These are phyloP conservation scores for Gopherus evgoodei DNA, from an alignment of 2,113 vertebrate genomes.

Conservation along the genomic window DNA sequence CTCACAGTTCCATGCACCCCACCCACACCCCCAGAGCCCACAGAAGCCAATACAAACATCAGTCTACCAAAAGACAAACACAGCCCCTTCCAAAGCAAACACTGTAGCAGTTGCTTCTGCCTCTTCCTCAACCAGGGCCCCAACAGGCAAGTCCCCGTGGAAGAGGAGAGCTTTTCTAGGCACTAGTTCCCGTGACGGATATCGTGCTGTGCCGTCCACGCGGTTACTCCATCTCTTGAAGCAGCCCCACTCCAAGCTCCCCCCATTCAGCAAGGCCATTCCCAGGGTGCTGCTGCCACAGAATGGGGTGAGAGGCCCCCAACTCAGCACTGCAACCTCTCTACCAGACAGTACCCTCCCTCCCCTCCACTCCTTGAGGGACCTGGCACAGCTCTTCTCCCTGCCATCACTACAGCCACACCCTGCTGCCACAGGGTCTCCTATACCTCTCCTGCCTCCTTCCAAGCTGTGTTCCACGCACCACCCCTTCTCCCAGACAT, in stretches of 20 bases:
- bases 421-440: not conserved
- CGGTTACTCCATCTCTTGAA: not conserved
- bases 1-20: not conserved
- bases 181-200: not conserved
- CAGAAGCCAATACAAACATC: not conserved
- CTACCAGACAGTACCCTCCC: not conserved
- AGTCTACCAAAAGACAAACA: not conserved
- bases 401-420: not conserved
- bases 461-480: not conserved
- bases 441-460: not conserved
- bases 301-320: fast-evolving
- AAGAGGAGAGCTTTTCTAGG: not conserved
- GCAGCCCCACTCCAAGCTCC: not conserved
- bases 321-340: not conserved
- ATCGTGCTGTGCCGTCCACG: not conserved
- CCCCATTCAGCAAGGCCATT: not conserved
- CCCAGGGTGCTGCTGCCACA: fast-evolving
- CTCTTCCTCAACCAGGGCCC: not conserved
- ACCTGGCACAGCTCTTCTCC: not conserved
- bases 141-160: not conserved
- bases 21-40: not conserved
- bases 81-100: not conserved
- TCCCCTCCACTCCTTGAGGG: not conserved
- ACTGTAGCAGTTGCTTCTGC: not conserved
- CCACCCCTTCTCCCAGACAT: not conserved